Base-by-base conservation (phyloP, 2,888 invertebrate genomes). In the Pyrgus malvae region DNA sequence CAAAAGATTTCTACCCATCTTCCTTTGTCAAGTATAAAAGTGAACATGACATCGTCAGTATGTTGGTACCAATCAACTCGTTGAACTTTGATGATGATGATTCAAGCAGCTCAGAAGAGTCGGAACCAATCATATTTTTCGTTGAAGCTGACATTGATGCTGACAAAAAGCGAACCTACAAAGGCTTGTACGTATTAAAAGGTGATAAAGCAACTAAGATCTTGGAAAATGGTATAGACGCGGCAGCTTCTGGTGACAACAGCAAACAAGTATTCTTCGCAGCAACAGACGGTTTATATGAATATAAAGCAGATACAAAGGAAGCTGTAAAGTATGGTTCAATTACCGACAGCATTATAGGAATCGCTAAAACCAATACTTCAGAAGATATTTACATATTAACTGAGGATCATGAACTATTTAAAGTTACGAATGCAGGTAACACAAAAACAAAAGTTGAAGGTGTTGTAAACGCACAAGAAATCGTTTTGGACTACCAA, bases 21-120 rank as follows among this genome's bases (percentile, higher is more conserved):
- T 42, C 48, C 8, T 48, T 51, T 1, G 42, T 56, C 9, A 50
- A 59, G 9, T 61, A 64, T 40, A 54, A 46, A 6, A 55, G 59
- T 6, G 41, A 62, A 12, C 63, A 70, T 49, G 67, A 69, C n/a
- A 68, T 68, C 2, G 61, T 68, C 5, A 66, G 56, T 1, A 25
- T 70, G 1, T 1, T 63, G 1, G 58, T 67, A 6, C 69, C 69
- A 5, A 1, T 65, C 0, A 70, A 68, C 45, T 55, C 57, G 0
- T 14, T 66, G 0, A 69, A 69, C 41, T 64, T 62, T 29, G 60
- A 61, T 2, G 55, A 54, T 5, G 17, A 19, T n/a, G 37, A 17
- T 0, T 56, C 49, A 1, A 16, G 23, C 1, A 48, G 55, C 7
- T 61, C 58, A 2, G 40, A 48, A 16, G 19, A 38, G 3, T 0